phyloP scores from a whole-genome alignment of 1,140 invertebrate genomes.

The Pachyrhynchus sulphureomaculatus region DNA sequence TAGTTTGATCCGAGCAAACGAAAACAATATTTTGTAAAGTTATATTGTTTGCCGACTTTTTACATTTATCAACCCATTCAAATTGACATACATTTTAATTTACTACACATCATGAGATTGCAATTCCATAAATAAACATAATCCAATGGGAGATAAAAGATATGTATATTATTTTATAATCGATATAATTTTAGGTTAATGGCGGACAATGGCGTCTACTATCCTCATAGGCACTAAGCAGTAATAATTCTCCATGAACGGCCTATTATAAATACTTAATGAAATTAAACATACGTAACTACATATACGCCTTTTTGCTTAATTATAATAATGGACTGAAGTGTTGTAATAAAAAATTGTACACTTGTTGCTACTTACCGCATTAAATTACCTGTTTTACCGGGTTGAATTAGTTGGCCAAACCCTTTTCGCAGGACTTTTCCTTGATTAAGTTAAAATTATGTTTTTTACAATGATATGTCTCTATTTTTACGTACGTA shows the following conservation, averaged over 20 bases:
- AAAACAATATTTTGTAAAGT: no score
- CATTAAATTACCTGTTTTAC: conserved; percentile 28
- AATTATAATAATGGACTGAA: conserved; percentile 28
- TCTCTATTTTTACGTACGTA: no score
- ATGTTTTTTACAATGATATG: no score
- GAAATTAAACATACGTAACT: conserved; percentile 24
- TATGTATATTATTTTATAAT: background rate
- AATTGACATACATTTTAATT: no score
- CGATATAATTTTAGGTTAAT: conserved; percentile 14
- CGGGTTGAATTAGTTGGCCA: conserved; percentile 16
- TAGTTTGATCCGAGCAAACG: no score
- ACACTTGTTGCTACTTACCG: conserved; percentile 26
- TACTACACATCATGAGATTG: no score
- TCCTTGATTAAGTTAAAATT: conserved; percentile 20
- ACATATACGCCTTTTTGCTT: conserved; percentile 18
- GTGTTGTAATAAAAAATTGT: conserved; percentile 32
- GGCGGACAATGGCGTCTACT: no score
- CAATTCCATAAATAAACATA: no score
- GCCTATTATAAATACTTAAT: conserved; percentile 27
- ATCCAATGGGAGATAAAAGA: background rate
- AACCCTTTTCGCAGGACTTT: conserved; percentile 23
- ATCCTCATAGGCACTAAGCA: conserved; percentile 1
- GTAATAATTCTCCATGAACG: conserved; percentile 14
- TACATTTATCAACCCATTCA: no score
- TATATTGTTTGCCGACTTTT: no score